These are phyloP conservation scores for Leucoma salicis DNA, from an alignment of 2,888 invertebrate species.

Conservation along the genomic window DNA sequence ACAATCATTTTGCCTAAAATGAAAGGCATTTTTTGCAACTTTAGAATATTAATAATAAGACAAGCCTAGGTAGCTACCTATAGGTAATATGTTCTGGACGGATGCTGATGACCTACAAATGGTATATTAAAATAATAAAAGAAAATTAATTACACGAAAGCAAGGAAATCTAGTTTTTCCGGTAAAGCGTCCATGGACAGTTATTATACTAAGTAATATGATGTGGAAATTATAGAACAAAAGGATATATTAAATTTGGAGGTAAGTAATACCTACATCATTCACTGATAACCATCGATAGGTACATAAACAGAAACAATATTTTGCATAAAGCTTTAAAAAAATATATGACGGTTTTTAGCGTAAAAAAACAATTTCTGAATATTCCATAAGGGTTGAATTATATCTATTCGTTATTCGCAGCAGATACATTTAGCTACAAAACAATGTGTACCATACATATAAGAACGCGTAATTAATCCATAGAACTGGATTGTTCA, in stretches of 20 bases:
- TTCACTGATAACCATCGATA: neutral
- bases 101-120: neutral
- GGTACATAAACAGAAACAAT: too few relatives aligned
- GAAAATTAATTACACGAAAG: neutral
- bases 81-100: neutral
- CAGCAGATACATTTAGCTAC: constrained; percentile 40
- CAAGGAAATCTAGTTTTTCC: neutral
- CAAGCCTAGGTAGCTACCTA: neutral
- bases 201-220: neutral
- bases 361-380: constrained; percentile 27
- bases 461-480: constrained; percentile 62
- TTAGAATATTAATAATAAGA: neutral
- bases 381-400: constrained; percentile 27
- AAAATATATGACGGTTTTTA: too few relatives aligned
- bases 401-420: constrained; percentile 35
- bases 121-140: neutral
- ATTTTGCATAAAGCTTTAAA: too few relatives aligned
- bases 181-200: neutral
- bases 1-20: neutral
- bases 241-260: constrained; percentile 1
- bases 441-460: constrained; percentile 47
- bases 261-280: neutral
- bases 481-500: constrained; percentile 52
- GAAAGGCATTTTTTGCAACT: neutral
- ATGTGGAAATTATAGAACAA: neutral